Evolutionary conservation across 2,888 invertebrate species (phyloP), one percentile per base, ranked within the genome.

Genomic region (Sabatieria punctata): DNA sequence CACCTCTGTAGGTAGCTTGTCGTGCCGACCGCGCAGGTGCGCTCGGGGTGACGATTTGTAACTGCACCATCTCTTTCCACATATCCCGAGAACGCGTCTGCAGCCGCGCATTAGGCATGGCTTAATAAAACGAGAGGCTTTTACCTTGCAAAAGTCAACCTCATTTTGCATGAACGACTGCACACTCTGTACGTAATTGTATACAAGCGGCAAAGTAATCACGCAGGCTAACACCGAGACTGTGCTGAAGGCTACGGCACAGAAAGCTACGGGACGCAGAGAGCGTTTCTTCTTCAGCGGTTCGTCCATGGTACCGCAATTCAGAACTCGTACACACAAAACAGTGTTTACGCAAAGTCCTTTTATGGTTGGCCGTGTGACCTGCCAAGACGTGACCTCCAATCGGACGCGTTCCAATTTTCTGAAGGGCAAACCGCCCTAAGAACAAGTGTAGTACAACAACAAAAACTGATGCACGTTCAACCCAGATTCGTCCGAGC

Each of bases 161-260:
- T 63, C 63, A 41, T 58, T 64, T 50, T 60, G 62, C 63, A 63
- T 64, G 48, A 56, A 63, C 33, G 60, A 56, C 49, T 64, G 63
- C 26, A 63, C 55, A 37, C 51, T 54, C 48, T 64, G 63, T 15
- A 63, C 61, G 51, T 64, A 60, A 49, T 57, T 56, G 54, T 63
- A 63, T 24, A 64, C 62, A 21, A 63, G 53, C n/a, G 63, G 63
- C 22, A 63, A 54, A 41, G 60, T 63, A 46, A 63, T 56, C 13
- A 47, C 54, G 47, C 61, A 60, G 8, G 63, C 56, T 22, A 63
- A 45, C 23, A 62, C 57, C 6, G 58, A 57, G 6, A 62, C 55
- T 11, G 56, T 53, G 24, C 54, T 54, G 23, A 54, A 35, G 8
- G 60, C 58, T 18, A 60, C 60, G 22, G 62, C 59, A 26, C 56